Base-by-base conservation (phyloP, 2,888 invertebrate genomes). In the Drosophila affinis region DNA sequence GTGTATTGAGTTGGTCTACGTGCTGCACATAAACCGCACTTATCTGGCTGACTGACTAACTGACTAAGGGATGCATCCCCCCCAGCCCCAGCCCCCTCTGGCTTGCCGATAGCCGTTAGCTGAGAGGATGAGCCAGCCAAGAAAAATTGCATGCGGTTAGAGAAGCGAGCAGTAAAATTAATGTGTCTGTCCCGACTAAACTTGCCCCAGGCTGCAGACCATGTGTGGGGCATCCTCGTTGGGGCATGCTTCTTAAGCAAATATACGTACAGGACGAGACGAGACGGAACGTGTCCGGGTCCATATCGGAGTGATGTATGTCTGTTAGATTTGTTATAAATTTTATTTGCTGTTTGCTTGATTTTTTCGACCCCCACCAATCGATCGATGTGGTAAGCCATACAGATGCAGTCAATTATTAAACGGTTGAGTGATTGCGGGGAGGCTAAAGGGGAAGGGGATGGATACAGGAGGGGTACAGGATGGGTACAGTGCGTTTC, bases 131-230 rank as follows among this genome's bases (percentile, higher is more conserved):
- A 29, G 70, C 72, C 53, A 82, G 78, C 72, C 62, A 80, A 88
- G 85, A 86, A 86, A 89, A 86, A 86, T 89, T 86, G 89, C 88
- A 86, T 89, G 85, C 81, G 89, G 85, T 86, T 86, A 73, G 75
- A 51, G 75, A 72, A 87, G 82, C 79, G 69, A 87, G 82, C 83
- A 81, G 72, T 68, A 81, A 88, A 87, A 83, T 83, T 83, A 83
- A 83, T 87, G 83, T 81, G 71, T 85, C 85, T 87, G 79, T 81
- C 73, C 82, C 68, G 72, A 71, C 56, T 49, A 47, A 55, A 68
- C 39, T 58, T 58, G 24, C 39, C 46, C 47, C 53, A 27, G 45
- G 32, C 45, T 44, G 9, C 21, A 24, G 65, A 18, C 53, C 53
- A n/a, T 48, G 54, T 44, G 39, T 54, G 65, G 17, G 24, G 24